Base-by-base conservation (phyloP, 2,113 vertebrate genomes). In the Syrrhaptes paradoxus region DNA sequence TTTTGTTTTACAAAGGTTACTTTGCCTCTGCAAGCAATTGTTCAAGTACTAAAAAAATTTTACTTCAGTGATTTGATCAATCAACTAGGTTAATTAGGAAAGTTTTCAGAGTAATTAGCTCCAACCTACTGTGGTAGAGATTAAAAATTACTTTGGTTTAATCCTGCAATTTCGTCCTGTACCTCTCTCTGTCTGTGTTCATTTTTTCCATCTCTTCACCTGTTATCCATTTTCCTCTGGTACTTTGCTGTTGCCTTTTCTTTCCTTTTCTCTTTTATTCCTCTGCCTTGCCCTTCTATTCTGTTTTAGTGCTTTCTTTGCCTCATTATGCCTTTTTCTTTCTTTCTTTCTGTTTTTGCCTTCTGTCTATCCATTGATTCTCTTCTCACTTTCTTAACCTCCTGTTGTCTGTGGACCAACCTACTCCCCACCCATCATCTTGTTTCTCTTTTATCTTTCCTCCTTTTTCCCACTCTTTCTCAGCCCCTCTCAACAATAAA, bases 361-460 rank as follows among this genome's bases (percentile, higher is more conserved):
- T 88, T 74, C 61, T 67, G 20, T 75, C 29, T 78, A 48, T 81
- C 45, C 34, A 52, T 48, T 81, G 43, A 19, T 59, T 95, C 59
- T 62, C 48, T 90, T 92, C 67, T 90, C 59, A 74, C 71, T 71
- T 43, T 55, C 32, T 96, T 86, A 71, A 90, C 79, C 38, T 74
- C 52, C 79, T 93, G 38, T 81, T 96, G 68, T 87, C 45, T 96
- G 51, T 4, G 13, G 48, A 57, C 68, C 46, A 80, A 11, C 61
- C 66, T 91, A 75, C 63, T 87, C 62, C 68, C 61, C 83, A 92
- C 36, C 75, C 80, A 84, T 88, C 68, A 59, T 62, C 54, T 93
- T 86, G 46, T 91, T 85, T 94, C 52, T 66, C 87, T 38, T 58
- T 70, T 48, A 89, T 98, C 97, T 93, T 95, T 85, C 49, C 58